A percentile compares a stretch with the other conserved stretches of the same genome.
These are phyloP conservation scores for Gastracanthus pulcherrimus DNA, from an alignment of 2,888 invertebrate genomes.

Conservation along the genomic window DNA sequence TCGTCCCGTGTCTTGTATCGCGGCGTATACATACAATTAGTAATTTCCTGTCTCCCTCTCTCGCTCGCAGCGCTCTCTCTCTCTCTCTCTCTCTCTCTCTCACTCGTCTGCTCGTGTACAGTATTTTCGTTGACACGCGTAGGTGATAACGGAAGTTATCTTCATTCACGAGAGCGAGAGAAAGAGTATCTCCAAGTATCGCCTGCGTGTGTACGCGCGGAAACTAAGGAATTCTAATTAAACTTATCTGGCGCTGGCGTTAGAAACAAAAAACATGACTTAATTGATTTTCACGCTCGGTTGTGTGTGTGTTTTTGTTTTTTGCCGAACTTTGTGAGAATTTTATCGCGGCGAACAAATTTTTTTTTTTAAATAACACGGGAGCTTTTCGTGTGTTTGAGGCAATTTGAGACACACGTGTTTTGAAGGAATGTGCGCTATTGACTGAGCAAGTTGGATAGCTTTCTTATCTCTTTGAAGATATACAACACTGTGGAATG, in stretches of 20 bases:
- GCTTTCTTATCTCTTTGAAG: not conserved
- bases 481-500: not conserved
- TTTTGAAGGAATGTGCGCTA: not conserved
- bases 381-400: too few relatives aligned
- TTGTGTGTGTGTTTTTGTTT: not conserved
- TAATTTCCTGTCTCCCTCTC: constrained; percentile 46
- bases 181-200: not conserved
- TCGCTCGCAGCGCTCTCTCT: too few relatives aligned
- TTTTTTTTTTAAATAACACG: too few relatives aligned
- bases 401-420: not conserved
- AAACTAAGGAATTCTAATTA: not conserved
- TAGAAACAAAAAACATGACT: too few relatives aligned
- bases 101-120: not conserved
- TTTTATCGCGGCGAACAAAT: too few relatives aligned
- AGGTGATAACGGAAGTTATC: constrained; percentile 47
- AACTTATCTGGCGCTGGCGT: too few relatives aligned
- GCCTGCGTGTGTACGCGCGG: not conserved
- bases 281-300: not conserved
- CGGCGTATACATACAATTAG: constrained; percentile 31
- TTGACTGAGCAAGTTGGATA: not conserved
- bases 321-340: too few relatives aligned
- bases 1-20: not conserved
- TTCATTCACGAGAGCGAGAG: constrained; percentile 17
- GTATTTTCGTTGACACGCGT: constrained; percentile 46
- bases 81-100: constrained; percentile 40